Conservation (phyloP, 37 sponge, comb jelly and placozoan genomes). For the Dysidea cf. avara region DNA sequence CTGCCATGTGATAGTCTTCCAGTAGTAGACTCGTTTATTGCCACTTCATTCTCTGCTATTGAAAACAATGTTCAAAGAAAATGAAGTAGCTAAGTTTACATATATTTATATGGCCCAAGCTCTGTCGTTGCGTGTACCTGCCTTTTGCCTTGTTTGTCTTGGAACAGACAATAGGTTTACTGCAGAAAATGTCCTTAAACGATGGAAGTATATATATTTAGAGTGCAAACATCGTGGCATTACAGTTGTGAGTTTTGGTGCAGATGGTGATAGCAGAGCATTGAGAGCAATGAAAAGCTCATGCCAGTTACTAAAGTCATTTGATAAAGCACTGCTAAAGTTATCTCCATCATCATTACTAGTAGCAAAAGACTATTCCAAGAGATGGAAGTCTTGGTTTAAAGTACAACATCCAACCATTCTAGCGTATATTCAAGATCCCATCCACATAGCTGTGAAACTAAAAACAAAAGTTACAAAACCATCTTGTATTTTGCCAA, state of each 20-base stretch:
- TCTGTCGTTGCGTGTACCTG: conserved; percentile 2
- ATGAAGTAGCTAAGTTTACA: conserved; percentile 13
- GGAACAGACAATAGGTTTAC: conserved; percentile 29
- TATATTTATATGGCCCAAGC: conserved; percentile 28
- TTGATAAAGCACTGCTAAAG: not conserved
- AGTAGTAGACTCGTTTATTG: not conserved
- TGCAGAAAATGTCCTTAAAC: conserved; percentile 6
- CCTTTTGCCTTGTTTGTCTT: conserved; percentile 27
- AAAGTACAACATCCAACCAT: conserved; percentile 7
- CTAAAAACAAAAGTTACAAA: conserved; percentile 13
- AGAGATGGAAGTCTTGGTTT: conserved; percentile 24
- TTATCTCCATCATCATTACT: too few species aligned
- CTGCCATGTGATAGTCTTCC: conserved; percentile 35
- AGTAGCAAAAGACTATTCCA: too few species aligned
- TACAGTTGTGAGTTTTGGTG: conserved; percentile 15
- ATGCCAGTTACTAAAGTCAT: not conserved
- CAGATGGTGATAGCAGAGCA: conserved; percentile 22
- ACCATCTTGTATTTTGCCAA: conserved; percentile 15
- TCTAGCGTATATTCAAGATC: conserved; percentile 29
- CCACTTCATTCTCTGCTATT: conserved; percentile 12
- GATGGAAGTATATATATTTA: conserved; percentile 16
- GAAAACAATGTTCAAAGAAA: not conserved
- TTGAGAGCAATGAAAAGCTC: conserved; percentile 32
- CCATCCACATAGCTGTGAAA: conserved; percentile 36
- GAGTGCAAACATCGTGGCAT: conserved; percentile 7